Evolutionary conservation across 2,113 vertebrate genomes (phyloP).

Genomic region (Morone saxatilis): DNA sequence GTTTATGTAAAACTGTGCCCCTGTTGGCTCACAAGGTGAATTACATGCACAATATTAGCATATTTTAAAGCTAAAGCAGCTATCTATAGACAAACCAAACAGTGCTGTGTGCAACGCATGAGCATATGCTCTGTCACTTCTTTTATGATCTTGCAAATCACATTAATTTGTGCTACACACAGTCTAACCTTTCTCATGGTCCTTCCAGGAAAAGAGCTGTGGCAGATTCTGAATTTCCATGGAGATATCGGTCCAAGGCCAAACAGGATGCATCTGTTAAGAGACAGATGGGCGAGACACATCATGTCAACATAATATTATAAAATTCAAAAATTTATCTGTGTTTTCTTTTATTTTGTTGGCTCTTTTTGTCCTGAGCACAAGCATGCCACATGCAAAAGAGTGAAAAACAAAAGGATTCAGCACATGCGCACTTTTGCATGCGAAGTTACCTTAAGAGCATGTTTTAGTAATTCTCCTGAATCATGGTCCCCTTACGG

Average conservation of each 20-base stretch:
- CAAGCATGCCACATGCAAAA: not conserved
- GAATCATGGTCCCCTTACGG: conserved; percentile 31
- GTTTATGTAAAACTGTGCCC: not conserved
- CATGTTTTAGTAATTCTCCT: conserved; percentile 21
- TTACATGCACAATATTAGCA: not conserved
- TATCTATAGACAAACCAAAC: not conserved
- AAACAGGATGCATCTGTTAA: conserved; percentile 31
- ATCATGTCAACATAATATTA: not conserved
- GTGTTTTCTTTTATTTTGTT: not conserved
- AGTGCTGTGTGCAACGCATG: not conserved
- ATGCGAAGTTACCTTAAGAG: not conserved
- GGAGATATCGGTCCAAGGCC: conserved; percentile 14
- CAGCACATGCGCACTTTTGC: not conserved
- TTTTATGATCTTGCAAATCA: not conserved
- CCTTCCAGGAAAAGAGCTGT: not conserved
- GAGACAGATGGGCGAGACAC: conserved; percentile 35
- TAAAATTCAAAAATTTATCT: not conserved
- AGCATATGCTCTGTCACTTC: not conserved
- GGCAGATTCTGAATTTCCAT: conserved; percentile 7
- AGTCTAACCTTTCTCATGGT: not conserved
- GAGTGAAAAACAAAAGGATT: not conserved
- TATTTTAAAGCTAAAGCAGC: not conserved
- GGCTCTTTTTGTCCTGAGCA: not conserved
- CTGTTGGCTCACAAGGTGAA: not conserved
- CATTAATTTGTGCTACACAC: not conserved